These are phyloP conservation scores for Drosophila rufa DNA, from an alignment of 1,140 invertebrate genomes.

Conservation along the genomic window DNA sequence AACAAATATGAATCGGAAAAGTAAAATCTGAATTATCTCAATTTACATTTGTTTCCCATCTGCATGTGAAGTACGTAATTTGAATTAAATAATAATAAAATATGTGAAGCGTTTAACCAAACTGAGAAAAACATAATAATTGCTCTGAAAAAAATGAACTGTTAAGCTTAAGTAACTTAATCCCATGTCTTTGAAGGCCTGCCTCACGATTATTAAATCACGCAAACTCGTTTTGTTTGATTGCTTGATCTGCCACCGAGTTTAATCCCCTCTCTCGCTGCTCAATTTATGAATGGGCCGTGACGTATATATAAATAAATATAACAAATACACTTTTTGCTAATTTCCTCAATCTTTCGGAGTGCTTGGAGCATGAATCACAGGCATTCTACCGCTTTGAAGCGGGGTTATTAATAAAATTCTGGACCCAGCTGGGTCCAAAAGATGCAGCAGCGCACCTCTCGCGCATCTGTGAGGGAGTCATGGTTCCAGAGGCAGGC, in stretches of 20 bases:
- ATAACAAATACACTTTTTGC: slow-evolving; percentile 41
- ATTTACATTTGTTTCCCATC: neutral
- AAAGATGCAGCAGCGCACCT: slow-evolving; percentile 21
- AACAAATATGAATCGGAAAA: slow-evolving; percentile 1
- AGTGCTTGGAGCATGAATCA: slow-evolving; percentile 38
- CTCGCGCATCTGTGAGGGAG: slow-evolving; percentile 25
- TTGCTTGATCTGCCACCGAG: slow-evolving; percentile 16
- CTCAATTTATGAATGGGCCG: slow-evolving; percentile 47
- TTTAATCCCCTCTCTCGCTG: slow-evolving; percentile 28
- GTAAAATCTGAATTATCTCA: neutral
- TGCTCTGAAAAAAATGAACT: slow-evolving; percentile 8
- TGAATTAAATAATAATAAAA: slow-evolving; percentile 6
- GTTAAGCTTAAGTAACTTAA: slow-evolving; percentile 14
- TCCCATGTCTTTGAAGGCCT: slow-evolving; percentile 33
- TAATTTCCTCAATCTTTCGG: slow-evolving; percentile 41
- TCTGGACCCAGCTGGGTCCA: slow-evolving; percentile 30
- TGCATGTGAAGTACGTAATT: neutral
- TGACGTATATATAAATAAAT: slow-evolving; percentile 42
- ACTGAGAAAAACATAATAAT: slow-evolving; percentile 3
- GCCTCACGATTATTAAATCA: slow-evolving; percentile 12
- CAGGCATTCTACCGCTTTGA: slow-evolving; percentile 17
- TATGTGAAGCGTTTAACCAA: neutral
- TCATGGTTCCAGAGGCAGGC: slow-evolving; percentile 33
- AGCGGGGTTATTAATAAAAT: slow-evolving; percentile 40
- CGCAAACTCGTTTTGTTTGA: slow-evolving; percentile 36